Base-by-base conservation (phyloP, 2,888 invertebrate genomes). In the Pseudolycoriella hygida region DNA sequence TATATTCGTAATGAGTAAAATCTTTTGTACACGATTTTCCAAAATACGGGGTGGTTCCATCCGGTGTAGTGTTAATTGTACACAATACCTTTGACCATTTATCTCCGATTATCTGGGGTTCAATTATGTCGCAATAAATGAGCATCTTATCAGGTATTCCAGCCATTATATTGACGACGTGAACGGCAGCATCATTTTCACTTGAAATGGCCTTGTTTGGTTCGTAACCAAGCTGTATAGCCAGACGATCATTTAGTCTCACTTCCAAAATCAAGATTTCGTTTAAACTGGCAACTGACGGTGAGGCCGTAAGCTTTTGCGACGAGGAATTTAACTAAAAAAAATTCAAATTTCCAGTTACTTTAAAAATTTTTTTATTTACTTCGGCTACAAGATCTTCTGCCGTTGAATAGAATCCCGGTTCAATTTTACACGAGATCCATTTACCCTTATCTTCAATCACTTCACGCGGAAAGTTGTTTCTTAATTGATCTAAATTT, bases 71-170 rank as follows among this genome's bases (percentile, higher is more conserved):
- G 11, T 30, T 30, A 11, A 30, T 30, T 30, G 11, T 30, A 30
- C 30, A 11, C 11, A 30, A 11, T 6, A 30, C 30, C 11, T 30
- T 17, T 34, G 4, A 2, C 11, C 2, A 14, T 17, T 3, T 34
- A 18, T 17, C 14, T 4, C 34, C 43, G 8, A 43, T 43, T 17
- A 43, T 10, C 34, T 25, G 14, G 17, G 43, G 32, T 15, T 43
- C 34, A 17, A 43, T 34, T 17, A 43, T 43, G 34, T 43, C 43
- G 17, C 30, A 30, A 17, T 43, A 43, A 17, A 43, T 34, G 2
- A 43, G 19, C 17, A 43, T 18, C 18, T 43, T 18, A 18, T 43
- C 43, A 12, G 43, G 34, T 18, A 43, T 19, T 18, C 43, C 43
- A 11, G 34, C 18, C 4, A 12, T 6, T 12, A 34, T 17, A 18